Conservation (phyloP, 2,797 vertebrate genomes). For the Amniataba percoides region DNA sequence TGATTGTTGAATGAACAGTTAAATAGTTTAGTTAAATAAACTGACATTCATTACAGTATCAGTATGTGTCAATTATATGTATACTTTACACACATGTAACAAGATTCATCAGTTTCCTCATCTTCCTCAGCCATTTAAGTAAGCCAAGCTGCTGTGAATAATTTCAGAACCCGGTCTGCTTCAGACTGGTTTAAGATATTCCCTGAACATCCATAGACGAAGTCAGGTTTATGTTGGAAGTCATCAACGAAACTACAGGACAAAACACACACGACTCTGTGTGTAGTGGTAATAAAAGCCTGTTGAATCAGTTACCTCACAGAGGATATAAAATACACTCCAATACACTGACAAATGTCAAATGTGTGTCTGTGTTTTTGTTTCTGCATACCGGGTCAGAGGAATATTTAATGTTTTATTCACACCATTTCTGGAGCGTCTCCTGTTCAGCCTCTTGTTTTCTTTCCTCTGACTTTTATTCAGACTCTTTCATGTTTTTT, state of each 20-base stretch:
- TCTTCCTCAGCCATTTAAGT: neutral
- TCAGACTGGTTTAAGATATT: neutral
- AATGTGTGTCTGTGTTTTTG: slow-evolving; percentile 20
- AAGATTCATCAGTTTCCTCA: neutral
- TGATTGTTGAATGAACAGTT: neutral
- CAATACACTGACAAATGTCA: neutral
- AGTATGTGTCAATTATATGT: neutral
- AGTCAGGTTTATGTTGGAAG: slow-evolving; percentile 9
- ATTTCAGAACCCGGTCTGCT: neutral
- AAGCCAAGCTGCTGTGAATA: neutral
- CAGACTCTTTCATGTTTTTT: slow-evolving; percentile 17
- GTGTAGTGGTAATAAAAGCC: neutral
- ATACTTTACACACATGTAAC: no score
- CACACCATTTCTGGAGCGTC: neutral
- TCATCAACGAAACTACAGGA: neutral
- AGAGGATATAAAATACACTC: neutral
- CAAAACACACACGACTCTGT: neutral
- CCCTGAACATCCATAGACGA: neutral
- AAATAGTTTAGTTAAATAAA: neutral
- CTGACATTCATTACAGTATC: neutral
- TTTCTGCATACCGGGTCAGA: neutral
- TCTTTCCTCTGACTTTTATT: slow-evolving; percentile 45
- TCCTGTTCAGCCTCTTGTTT: slow-evolving; percentile 43
- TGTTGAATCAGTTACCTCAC: neutral
- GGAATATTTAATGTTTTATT: slow-evolving; percentile 25